Evolutionary conservation across 2,888 invertebrate species (phyloP).

Genomic region (Agonum fuliginosum): DNA sequence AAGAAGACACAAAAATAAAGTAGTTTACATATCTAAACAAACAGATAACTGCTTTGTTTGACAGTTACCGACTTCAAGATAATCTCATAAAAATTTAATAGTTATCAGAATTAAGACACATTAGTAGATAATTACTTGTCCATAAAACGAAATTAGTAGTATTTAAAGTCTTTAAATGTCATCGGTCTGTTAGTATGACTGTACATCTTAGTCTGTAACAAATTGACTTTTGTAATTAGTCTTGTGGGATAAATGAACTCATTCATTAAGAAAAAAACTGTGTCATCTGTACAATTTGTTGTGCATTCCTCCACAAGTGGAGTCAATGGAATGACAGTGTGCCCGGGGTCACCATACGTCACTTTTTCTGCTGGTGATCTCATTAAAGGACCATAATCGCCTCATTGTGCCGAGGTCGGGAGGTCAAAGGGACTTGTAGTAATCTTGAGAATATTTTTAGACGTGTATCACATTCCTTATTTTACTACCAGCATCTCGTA

Average conservation of each 20-base stretch:
- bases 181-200: neutral
- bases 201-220: neutral
- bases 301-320: slow-evolving; percentile 42
- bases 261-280: slow-evolving; percentile 25
- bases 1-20: no score
- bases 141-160: no score
- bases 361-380: slow-evolving; percentile 35
- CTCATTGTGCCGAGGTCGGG: slow-evolving; percentile 25
- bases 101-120: slow-evolving; percentile 1
- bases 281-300: slow-evolving; percentile 27
- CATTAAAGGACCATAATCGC: slow-evolving; percentile 45
- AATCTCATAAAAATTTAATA: slow-evolving; percentile 23
- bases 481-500: neutral
- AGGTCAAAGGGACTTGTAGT: slow-evolving; percentile 9
- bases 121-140: slow-evolving; percentile 15
- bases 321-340: slow-evolving; percentile 42
- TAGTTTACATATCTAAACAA: neutral
- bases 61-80: neutral
- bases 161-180: neutral
- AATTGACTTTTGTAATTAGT: slow-evolving; percentile 27
- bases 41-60: neutral
- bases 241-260: slow-evolving; percentile 27
- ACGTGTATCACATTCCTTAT: neutral
- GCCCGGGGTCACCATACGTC: slow-evolving; percentile 35
- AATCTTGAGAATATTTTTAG: slow-evolving; percentile 32